Percentiles rank a stretch among this genome's conserved stretches.
These are phyloP conservation scores for Myiozetetes cayanensis DNA, from an alignment of 2,113 vertebrate genomes.

Conservation along the genomic window DNA sequence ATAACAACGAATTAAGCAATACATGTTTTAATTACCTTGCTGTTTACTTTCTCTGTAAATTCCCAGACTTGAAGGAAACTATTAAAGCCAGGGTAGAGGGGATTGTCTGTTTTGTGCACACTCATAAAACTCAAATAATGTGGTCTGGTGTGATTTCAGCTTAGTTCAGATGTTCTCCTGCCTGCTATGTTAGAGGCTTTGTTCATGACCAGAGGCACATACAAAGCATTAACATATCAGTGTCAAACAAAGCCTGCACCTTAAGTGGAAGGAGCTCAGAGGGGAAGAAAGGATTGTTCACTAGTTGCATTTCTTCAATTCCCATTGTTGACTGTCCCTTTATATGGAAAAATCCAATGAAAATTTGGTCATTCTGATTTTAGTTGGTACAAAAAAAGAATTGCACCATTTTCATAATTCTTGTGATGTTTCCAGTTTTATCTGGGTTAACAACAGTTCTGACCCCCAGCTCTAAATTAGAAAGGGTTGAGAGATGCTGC, in stretches of 20 bases:
- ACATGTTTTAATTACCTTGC: conserved; percentile 18
- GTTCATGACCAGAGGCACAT: background rate
- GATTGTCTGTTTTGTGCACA: background rate
- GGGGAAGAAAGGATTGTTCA: background rate
- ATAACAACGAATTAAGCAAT: background rate
- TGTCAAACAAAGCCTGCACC: background rate
- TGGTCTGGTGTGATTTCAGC: background rate
- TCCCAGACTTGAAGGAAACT: conserved; percentile 13
- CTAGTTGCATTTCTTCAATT: conserved; percentile 31
- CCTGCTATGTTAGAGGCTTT: background rate
- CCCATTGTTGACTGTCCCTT: conserved; percentile 10
- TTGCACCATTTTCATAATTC: conserved; percentile 27
- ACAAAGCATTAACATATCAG: background rate
- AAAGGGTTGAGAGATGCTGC: conserved; percentile 28
- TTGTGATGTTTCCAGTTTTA: conserved; percentile 51
- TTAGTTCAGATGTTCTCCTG: conserved; percentile 5
- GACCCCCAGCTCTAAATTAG: conserved; percentile 39
- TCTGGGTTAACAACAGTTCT: conserved; percentile 33
- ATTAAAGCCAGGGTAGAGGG: background rate
- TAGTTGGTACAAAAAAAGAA: background rate
- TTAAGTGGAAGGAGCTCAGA: background rate
- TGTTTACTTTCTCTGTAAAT: conserved; percentile 19
- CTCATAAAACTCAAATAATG: background rate
- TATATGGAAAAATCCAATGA: conserved; percentile 15
- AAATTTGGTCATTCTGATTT: conserved; percentile 58